Evolutionary conservation across 1,140 invertebrate genomes (phyloP).

Genomic region (Acromyrmex heyeri): DNA sequence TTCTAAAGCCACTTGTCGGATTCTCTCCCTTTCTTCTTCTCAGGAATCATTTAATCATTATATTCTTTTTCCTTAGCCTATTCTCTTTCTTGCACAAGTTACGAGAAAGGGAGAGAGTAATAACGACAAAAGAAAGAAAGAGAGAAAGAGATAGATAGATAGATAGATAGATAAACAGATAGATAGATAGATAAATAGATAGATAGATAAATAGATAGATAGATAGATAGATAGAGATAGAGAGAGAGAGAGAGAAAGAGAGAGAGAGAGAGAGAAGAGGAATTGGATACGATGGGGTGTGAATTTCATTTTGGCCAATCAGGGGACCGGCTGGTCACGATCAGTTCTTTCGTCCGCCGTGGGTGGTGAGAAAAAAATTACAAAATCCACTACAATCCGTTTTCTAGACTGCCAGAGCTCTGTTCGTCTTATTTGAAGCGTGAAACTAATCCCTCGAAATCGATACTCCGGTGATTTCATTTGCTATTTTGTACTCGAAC

Average conservation of each 20-base stretch:
- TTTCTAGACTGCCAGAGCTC: slow-evolving; percentile 66
- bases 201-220: too few relatives aligned
- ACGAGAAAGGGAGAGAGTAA: slow-evolving; percentile 19
- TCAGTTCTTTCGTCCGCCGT: slow-evolving; percentile 80
- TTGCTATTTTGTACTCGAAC: neutral
- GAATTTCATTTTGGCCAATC: slow-evolving; percentile 75
- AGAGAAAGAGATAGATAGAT: neutral
- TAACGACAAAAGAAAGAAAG: slow-evolving; percentile 4
- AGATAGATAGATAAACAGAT: neutral
- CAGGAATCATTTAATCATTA: slow-evolving; percentile 9
- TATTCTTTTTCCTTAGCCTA: neutral
- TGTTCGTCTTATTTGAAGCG: slow-evolving; percentile 59
- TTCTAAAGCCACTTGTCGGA: slow-evolving; percentile 72
- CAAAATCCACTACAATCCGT: slow-evolving; percentile 81
- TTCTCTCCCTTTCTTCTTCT: slow-evolving; percentile 58
- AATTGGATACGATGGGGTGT: slow-evolving; percentile 56
- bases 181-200: neutral
- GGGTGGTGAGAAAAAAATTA: slow-evolving; percentile 72
- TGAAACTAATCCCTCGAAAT: slow-evolving; percentile 35
- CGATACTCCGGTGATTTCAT: slow-evolving; percentile 35
- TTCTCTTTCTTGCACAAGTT: neutral
- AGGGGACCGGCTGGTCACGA: slow-evolving; percentile 81
- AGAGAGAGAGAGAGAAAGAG: neutral
- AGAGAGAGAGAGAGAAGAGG: slow-evolving; percentile 20
- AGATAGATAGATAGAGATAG: neutral